These are phyloP conservation scores for Dynastes maya DNA, from an alignment of 2,888 invertebrate genomes.

Conservation along the genomic window DNA sequence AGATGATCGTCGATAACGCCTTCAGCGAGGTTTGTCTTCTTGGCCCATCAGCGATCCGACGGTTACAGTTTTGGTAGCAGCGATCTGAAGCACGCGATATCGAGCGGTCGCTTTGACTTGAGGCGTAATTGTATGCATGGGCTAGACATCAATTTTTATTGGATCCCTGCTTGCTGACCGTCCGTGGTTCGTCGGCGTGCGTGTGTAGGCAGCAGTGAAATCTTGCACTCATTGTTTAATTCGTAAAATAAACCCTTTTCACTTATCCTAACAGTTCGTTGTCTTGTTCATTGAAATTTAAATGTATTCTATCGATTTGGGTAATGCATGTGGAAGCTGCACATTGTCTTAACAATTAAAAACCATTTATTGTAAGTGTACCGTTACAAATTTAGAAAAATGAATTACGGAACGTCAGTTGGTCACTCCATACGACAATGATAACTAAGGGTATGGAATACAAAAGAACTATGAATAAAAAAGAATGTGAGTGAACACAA, in stretches of 20 bases:
- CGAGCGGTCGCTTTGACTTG: conserved; percentile 55
- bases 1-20: conserved; percentile 50
- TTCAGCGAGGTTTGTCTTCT: conserved; percentile 50
- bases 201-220: conserved; percentile 37
- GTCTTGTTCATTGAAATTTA: too few species aligned
- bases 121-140: conserved; percentile 56
- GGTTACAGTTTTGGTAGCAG: conserved; percentile 54
- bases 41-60: conserved; percentile 44
- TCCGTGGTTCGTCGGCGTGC: conserved; percentile 33
- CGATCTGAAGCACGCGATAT: conserved; percentile 56
- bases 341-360: too few species aligned
- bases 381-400: too few species aligned
- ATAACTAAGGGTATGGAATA: too few species aligned
- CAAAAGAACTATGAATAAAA: too few species aligned
- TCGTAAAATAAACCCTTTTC: conserved; percentile 39
- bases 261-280: neutral
- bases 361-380: too few species aligned
- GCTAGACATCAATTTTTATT: conserved; percentile 57
- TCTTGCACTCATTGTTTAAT: conserved; percentile 41
- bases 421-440: too few species aligned
- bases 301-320: too few species aligned
- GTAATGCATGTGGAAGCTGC: too few species aligned
- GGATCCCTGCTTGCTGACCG: conserved; percentile 51
- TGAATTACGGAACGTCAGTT: too few species aligned
- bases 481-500: too few species aligned